phyloP scores from a whole-genome alignment of 2,797 vertebrate genomes.

The Argya squamiceps region DNA sequence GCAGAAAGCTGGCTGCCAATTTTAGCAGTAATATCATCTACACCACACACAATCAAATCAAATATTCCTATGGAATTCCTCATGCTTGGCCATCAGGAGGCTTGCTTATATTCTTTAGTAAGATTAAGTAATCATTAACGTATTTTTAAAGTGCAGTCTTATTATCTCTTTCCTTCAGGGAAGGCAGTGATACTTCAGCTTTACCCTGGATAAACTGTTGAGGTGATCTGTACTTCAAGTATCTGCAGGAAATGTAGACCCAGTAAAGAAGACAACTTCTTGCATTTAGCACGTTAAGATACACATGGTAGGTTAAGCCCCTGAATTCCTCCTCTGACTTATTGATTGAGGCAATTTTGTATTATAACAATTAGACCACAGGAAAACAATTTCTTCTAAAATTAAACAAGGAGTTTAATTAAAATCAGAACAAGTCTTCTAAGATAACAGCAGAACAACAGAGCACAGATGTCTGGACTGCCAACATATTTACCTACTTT shows the following conservation, averaged over 20 bases:
- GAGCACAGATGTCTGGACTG: neutral
- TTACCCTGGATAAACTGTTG: neutral
- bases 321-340: neutral
- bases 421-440: neutral
- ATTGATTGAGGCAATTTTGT: neutral
- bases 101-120: neutral
- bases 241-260: neutral
- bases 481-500: neutral
- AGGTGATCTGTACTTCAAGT: neutral
- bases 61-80: neutral
- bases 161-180: neutral
- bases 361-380: neutral
- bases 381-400: neutral
- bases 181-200: neutral
- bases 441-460: neutral
- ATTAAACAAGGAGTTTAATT: neutral
- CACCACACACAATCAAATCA: neutral
- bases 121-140: neutral
- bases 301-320: neutral
- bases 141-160: neutral
- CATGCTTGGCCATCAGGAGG: neutral
- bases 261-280: neutral
- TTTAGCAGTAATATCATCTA: neutral
- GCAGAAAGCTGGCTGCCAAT: neutral
- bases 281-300: neutral